phyloP scores from a whole-genome alignment of 2,797 vertebrate species.

The Chiloscyllium punctatum region DNA sequence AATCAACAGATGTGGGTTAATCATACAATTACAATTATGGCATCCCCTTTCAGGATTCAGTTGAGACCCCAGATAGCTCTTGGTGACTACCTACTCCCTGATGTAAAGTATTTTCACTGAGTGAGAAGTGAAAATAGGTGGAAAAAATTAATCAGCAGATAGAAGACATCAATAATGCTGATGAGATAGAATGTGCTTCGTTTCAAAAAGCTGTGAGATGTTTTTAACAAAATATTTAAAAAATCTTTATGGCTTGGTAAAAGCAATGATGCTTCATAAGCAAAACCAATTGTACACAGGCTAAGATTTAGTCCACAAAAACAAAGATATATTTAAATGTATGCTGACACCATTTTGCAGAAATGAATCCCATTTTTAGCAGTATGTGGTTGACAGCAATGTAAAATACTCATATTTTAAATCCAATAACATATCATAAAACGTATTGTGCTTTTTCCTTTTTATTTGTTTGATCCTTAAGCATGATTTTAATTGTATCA shows the following conservation, averaged over 20 bases:
- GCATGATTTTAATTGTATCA: neutral
- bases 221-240: neutral
- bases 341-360: neutral
- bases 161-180: neutral
- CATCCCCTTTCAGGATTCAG: neutral
- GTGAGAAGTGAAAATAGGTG: neutral
- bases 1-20: neutral
- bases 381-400: neutral
- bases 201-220: neutral
- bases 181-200: neutral
- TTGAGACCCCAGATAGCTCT: neutral
- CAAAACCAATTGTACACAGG: neutral
- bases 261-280: neutral
- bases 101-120: neutral
- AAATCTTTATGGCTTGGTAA: neutral
- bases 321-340: neutral
- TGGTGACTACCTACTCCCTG: neutral
- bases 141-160: neutral
- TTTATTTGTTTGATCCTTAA: neutral
- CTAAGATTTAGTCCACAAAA: neutral
- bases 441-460: neutral
- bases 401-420: neutral
- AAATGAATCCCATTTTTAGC: neutral
- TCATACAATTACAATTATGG: neutral
- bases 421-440: neutral